These are phyloP conservation scores for Phrynocephalus vlangalii DNA, from an alignment of 2,797 vertebrate species.

Conservation along the genomic window DNA sequence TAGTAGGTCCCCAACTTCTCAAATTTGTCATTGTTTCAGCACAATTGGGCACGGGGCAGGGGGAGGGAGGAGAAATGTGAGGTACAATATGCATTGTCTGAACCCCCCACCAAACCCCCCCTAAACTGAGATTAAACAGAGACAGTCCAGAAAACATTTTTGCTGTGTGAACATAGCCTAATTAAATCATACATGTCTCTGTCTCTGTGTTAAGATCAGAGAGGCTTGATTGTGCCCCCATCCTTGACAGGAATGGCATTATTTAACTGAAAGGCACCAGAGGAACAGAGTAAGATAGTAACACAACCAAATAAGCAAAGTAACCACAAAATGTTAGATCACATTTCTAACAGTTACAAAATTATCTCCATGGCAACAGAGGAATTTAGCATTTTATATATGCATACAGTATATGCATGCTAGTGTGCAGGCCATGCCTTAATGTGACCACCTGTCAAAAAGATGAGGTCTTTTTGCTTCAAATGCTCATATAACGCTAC, in stretches of 20 bases:
- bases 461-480: background rate
- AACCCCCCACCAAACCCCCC: no score
- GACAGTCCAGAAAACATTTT: no score
- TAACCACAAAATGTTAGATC: background rate
- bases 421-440: no score
- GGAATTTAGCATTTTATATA: background rate
- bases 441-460: background rate
- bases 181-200: background rate
- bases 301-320: background rate
- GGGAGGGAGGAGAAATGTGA: no score
- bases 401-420: no score
- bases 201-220: background rate
- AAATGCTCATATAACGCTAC: background rate
- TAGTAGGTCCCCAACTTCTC: no score
- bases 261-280: background rate
- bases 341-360: constrained; percentile 8
- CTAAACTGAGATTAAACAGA: no score
- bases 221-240: background rate
- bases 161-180: no score
- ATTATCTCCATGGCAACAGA: background rate
- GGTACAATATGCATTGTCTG: no score
- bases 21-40: no score
- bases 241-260: background rate
- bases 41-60: no score
- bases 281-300: background rate